Percentiles rank a stretch among this genome's conserved stretches.
These are phyloP conservation scores for Phymastichus coffea DNA, from an alignment of 1,140 invertebrate genomes.

Conservation along the genomic window DNA sequence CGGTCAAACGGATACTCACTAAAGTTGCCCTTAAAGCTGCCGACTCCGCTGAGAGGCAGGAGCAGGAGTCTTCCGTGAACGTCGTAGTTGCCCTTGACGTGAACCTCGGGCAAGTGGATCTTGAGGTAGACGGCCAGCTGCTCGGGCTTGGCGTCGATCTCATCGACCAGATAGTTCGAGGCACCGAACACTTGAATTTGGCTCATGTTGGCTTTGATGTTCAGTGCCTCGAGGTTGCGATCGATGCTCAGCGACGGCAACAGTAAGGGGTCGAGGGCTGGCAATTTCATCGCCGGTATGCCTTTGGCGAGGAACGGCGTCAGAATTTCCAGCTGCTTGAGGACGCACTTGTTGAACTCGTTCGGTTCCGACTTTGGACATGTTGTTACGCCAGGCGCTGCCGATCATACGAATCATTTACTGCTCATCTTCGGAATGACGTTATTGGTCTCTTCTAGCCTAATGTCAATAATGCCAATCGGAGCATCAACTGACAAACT, in stretches of 20 bases:
- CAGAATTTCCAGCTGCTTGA: conserved; percentile 60
- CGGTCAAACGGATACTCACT: conserved; percentile 58
- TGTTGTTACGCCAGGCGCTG: conserved; percentile 46
- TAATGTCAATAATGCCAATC: too few species aligned
- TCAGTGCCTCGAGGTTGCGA: conserved; percentile 64
- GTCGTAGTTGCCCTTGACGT: conserved; percentile 67
- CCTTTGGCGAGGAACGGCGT: conserved; percentile 62
- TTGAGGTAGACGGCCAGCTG: conserved; percentile 62
- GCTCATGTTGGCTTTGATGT: conserved; percentile 66
- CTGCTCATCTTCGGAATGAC: too few species aligned
- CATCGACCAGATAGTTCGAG: conserved; percentile 63
- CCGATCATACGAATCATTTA: too few species aligned
- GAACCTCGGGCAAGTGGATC: conserved; percentile 60
- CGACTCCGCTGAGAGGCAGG: conserved; percentile 66
- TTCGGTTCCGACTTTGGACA: conserved; percentile 37
- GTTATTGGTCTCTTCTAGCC: too few species aligned
- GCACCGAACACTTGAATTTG: conserved; percentile 65
- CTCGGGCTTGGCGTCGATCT: conserved; percentile 63
- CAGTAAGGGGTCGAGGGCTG: conserved; percentile 64
- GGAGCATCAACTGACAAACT: too few species aligned
- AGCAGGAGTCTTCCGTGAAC: conserved; percentile 66
- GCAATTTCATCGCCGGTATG: conserved; percentile 65
- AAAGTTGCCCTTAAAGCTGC: conserved; percentile 68
- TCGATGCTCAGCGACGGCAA: conserved; percentile 66
- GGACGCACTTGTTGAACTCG: conserved; percentile 61